These are phyloP conservation scores for Orius laevigatus DNA, from an alignment of 1,140 invertebrate species.

Conservation along the genomic window DNA sequence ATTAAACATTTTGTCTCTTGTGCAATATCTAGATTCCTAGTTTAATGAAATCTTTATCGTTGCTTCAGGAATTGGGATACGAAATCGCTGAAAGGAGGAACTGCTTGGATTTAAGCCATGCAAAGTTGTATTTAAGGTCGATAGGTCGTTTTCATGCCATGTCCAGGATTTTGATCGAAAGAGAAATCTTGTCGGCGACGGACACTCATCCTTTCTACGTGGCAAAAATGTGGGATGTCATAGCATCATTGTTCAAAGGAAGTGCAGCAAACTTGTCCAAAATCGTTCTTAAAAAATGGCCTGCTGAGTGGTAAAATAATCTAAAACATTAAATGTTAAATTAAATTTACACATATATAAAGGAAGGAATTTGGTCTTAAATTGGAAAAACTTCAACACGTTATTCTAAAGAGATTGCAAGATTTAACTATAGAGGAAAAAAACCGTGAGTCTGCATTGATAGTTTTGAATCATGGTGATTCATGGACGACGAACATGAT, in stretches of 20 bases:
- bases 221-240: background rate
- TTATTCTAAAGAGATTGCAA: too few species aligned
- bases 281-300: too few species aligned
- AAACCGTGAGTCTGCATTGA: background rate
- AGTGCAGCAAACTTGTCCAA: background rate
- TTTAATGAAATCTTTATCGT: background rate
- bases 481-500: conserved; percentile 10
- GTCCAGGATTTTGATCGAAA: background rate
- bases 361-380: too few species aligned
- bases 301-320: too few species aligned
- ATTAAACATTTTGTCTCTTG: too few species aligned
- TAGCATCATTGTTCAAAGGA: background rate
- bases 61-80: background rate
- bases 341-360: too few species aligned
- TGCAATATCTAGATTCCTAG: too few species aligned
- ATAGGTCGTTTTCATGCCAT: conserved; percentile 1
- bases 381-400: too few species aligned
- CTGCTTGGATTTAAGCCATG: conserved; percentile 4
- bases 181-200: background rate
- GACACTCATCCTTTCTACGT: background rate
- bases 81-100: background rate
- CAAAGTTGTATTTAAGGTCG: background rate
- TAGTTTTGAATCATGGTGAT: conserved; percentile 11
- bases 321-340: too few species aligned
- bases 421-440: too few species aligned